A percentile compares a stretch with the other conserved stretches of the same genome.
phyloP scores from a whole-genome alignment of 1,140 invertebrate species.

The Bombus sibiricus region DNA sequence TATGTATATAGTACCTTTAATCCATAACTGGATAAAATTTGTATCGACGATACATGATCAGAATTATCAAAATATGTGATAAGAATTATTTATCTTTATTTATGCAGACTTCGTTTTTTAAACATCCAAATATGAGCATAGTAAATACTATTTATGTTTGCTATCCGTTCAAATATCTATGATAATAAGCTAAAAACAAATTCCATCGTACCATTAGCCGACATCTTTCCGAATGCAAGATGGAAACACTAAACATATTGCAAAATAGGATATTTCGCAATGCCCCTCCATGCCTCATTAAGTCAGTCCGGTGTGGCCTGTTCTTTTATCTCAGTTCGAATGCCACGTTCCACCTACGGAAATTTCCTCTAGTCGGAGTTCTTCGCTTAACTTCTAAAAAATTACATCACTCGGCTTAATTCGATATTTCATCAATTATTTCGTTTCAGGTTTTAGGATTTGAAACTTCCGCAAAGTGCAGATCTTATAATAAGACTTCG shows the following conservation, averaged over 20 bases:
- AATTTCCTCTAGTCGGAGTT: neutral
- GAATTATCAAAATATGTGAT: neutral
- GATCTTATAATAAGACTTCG: neutral
- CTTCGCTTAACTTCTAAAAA: neutral
- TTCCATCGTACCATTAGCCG: neutral
- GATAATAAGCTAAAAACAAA: constrained; percentile 25
- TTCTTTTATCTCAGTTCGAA: neutral
- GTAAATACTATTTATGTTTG: neutral
- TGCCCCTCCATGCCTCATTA: neutral
- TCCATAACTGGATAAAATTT: neutral
- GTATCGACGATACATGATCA: neutral
- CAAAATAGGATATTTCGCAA: constrained; percentile 29
- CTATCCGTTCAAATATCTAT: neutral
- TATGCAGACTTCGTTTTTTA: neutral
- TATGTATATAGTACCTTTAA: neutral
- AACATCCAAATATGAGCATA: neutral
- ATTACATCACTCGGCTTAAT: neutral
- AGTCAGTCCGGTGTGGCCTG: too few relatives aligned
- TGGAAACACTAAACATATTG: constrained; percentile 5
- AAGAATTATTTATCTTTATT: neutral
- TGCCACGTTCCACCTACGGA: neutral
- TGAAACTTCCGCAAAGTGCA: neutral
- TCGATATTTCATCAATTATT: neutral
- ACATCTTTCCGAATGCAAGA: constrained; percentile 1
- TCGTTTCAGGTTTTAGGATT: neutral